These are phyloP conservation scores for Chloropsis hardwickii DNA, from an alignment of 2,113 vertebrate species.

Conservation along the genomic window DNA sequence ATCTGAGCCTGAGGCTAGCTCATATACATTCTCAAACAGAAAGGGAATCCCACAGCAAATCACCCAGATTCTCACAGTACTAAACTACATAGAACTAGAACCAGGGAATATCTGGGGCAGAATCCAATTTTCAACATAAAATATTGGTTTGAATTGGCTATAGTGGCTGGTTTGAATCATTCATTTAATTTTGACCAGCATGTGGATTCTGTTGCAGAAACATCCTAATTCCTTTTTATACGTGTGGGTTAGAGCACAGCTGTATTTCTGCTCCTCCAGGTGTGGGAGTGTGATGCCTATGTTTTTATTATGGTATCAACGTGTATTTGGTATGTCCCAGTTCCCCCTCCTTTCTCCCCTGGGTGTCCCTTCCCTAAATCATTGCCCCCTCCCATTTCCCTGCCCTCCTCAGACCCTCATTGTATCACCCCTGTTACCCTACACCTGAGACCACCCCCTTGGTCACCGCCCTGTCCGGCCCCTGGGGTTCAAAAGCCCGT, in stretches of 20 bases:
- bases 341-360: too few relatives aligned
- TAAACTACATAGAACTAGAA: not conserved
- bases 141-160: not conserved
- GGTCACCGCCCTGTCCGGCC: too few relatives aligned
- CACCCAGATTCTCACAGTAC: not conserved
- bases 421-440: too few relatives aligned
- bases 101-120: not conserved
- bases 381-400: too few relatives aligned
- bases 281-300: too few relatives aligned
- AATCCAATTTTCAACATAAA: not conserved
- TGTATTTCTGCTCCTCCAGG: not conserved
- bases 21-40: not conserved
- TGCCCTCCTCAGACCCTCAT: too few relatives aligned
- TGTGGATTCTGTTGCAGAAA: not conserved
- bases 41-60: not conserved
- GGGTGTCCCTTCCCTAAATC: too few relatives aligned
- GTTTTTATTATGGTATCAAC: too few relatives aligned
- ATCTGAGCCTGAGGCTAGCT: not conserved
- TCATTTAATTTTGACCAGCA: not conserved
- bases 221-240: not conserved
- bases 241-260: not conserved
- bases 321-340: too few relatives aligned
- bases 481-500: too few relatives aligned
- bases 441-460: too few relatives aligned
- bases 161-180: not conserved